Base-by-base conservation (phyloP, 2,888 invertebrate genomes). In the Drosophila dives region DNA sequence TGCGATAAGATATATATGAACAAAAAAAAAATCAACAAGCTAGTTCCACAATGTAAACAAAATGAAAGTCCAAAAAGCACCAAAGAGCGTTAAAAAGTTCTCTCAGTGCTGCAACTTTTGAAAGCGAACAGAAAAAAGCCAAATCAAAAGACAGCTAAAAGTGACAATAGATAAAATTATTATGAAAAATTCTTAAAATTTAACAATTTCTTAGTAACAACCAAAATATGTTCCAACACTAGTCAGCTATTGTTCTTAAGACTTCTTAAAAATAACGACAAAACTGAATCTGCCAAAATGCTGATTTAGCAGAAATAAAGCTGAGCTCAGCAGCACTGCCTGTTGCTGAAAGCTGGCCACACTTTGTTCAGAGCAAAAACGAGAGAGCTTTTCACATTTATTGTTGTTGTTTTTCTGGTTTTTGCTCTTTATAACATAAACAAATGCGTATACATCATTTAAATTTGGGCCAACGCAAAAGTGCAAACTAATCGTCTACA, bases 371-470 rank as follows among this genome's bases (percentile, higher is more conserved):
- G 23, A 23, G 15, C 36, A 23, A 38, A 33, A 20, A 49, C 29
- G 26, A 51, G 59, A 54, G 58, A 66, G 62, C 58, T 62, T 66
- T 51, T 53, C 33, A 26, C 17, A 12, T 29, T 33, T 51, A 20
- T 40, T 65, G 29, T 58, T 77, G 26, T 62, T 59, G 29, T 29
- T 29, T 29, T 23, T 23, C 23, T 23, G 2, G 23, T 42, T 55
- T 33, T 76, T 53, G 51, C 34, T 62, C 38, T 49, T 64, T 48
- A 29, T 56, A 74, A 71, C 32, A 86, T 75, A 86, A 88, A 84
- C 83, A 85, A 85, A 85, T 85, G 84, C 89, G 84, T 83, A 85
- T 75, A 83, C 62, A 61, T 79, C 49, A 23, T 56, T 65, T 42
- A 4, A 48, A 53, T 53, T 60, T 34, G 20, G 20, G 51, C 61